Percentiles rank a stretch among this genome's conserved stretches.
Conservation (phyloP, 2,888 invertebrate species). For the Drosophila heteroneura region DNA sequence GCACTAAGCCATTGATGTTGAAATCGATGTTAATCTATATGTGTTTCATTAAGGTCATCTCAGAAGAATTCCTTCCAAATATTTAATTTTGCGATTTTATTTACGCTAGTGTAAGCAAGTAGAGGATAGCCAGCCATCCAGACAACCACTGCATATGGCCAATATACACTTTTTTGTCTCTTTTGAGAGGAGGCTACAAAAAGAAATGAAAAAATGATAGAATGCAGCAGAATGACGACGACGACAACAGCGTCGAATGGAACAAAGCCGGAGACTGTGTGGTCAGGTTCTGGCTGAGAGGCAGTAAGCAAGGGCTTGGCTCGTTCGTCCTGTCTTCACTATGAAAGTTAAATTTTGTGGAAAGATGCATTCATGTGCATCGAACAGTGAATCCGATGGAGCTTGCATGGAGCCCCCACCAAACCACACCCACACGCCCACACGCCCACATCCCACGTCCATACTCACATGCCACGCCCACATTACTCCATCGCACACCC, state of each 20-base stretch:
- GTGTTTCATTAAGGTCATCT: neutral
- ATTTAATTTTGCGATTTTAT: neutral
- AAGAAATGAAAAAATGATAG: conserved; percentile 10
- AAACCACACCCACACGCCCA: neutral
- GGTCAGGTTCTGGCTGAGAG: conserved; percentile 11
- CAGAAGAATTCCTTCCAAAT: neutral
- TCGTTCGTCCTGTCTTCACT: conserved; percentile 27
- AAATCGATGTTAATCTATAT: neutral
- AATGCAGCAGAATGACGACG: conserved; percentile 14
- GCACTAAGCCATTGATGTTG: neutral
- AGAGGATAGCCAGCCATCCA: conserved; percentile 1
- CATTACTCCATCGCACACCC: conserved; percentile 1
- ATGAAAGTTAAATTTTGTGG: conserved; percentile 78
- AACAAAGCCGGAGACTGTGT: conserved; percentile 5
- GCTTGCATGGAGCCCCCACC: conserved; percentile 1
- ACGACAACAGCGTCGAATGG: conserved; percentile 24
- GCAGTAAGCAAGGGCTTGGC: neutral
- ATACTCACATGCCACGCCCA: neutral
- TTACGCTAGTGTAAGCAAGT: neutral
- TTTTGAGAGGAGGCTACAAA: neutral
- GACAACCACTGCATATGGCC: neutral
- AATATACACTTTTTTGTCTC: neutral
- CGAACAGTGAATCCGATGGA: conserved; percentile 69
- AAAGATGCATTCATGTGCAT: conserved; percentile 80
- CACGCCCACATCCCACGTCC: neutral